Conservation (phyloP, 1,140 invertebrate species). For the Apolygus lucorum region DNA sequence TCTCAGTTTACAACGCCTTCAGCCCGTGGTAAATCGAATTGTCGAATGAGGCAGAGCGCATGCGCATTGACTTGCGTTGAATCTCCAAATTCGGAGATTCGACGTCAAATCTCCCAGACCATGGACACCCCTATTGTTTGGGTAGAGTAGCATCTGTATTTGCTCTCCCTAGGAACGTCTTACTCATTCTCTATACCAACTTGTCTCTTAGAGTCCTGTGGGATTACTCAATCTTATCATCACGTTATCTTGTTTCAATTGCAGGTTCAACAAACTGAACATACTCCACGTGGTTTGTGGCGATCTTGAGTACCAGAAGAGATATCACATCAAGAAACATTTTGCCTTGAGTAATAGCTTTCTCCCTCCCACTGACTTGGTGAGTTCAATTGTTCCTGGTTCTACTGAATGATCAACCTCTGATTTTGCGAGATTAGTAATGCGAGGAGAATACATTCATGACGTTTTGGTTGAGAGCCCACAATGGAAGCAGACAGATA, state of each 20-base stretch:
- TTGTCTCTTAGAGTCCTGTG: not conserved
- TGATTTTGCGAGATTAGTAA: too few relatives aligned
- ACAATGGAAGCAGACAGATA: too few relatives aligned
- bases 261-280: not conserved
- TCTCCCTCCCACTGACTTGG: not conserved
- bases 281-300: conserved; percentile 4
- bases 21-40: too few relatives aligned
- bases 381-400: too few relatives aligned
- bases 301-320: not conserved
- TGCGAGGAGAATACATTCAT: too few relatives aligned
- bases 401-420: too few relatives aligned
- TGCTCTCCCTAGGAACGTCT: too few relatives aligned
- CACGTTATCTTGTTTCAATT: not conserved
- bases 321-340: not conserved
- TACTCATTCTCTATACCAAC: not conserved
- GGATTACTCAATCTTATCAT: not conserved
- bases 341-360: not conserved
- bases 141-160: too few relatives aligned
- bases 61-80: too few relatives aligned
- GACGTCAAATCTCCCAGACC: not conserved
- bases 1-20: too few relatives aligned
- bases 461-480: too few relatives aligned
- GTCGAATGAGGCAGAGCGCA: too few relatives aligned
- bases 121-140: not conserved
- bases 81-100: not conserved